A percentile compares a stretch with the other conserved stretches of the same genome.
Conservation (phyloP, 2,113 vertebrate genomes). For the Melanerpes formicivorus region DNA sequence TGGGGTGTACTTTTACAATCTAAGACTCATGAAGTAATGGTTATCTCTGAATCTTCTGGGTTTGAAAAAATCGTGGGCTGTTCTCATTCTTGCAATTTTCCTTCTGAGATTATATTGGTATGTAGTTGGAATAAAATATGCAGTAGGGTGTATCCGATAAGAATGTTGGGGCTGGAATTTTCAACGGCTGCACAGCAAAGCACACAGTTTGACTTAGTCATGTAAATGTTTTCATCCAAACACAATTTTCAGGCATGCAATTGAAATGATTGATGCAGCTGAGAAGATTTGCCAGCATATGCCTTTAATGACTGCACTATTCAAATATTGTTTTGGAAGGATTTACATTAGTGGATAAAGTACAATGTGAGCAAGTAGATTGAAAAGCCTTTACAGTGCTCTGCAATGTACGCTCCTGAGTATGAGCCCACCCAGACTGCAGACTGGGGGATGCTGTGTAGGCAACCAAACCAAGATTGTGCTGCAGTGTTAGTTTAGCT, state of each 20-base stretch:
- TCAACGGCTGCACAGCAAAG: not conserved
- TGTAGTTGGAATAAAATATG: not conserved
- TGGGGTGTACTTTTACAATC: not conserved
- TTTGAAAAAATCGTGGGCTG: not conserved
- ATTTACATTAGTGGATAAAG: not conserved
- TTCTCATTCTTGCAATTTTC: not conserved
- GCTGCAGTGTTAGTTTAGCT: not conserved
- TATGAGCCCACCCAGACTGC: constrained; percentile 7
- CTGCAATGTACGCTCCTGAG: not conserved
- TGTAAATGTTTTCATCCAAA: not conserved
- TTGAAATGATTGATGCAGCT: constrained; percentile 9
- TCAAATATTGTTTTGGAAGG: constrained; percentile 26
- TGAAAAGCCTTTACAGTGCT: not conserved
- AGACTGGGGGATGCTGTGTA: not conserved
- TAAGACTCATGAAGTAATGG: not conserved
- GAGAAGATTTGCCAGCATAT: constrained; percentile 17
- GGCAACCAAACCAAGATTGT: not conserved
- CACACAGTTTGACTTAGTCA: not conserved
- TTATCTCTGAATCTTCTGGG: not conserved
- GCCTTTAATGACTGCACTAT: not conserved
- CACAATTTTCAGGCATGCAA: not conserved
- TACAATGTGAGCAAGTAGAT: not conserved
- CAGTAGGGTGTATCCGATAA: not conserved
- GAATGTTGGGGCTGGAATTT: not conserved
- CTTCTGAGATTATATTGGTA: not conserved